A percentile compares a stretch with the other conserved stretches of the same genome.
These are phyloP conservation scores for Patella vulgata DNA, from an alignment of 1,140 invertebrate species.

Conservation along the genomic window DNA sequence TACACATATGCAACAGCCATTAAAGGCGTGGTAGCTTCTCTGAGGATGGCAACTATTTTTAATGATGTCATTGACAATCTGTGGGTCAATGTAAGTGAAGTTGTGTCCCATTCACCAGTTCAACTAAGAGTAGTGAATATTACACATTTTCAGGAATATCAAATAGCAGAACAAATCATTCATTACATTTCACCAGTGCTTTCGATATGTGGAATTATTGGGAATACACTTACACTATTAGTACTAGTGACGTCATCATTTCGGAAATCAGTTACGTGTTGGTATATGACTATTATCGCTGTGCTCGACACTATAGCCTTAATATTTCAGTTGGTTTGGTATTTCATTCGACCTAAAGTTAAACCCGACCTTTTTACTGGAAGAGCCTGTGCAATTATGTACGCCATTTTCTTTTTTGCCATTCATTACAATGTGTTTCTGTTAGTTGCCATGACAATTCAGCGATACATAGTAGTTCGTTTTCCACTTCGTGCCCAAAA, in stretches of 20 bases:
- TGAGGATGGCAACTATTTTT: too few species aligned
- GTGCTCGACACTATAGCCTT: neutral
- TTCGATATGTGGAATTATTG: too few species aligned
- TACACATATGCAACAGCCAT: too few species aligned
- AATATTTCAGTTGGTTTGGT: conserved; percentile 1
- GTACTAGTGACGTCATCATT: neutral
- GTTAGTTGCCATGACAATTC: neutral
- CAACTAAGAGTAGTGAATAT: too few species aligned
- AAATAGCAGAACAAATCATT: too few species aligned
- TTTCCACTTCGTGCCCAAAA: neutral
- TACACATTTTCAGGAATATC: too few species aligned
- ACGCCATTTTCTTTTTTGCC: neutral
- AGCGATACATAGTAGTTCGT: neutral
- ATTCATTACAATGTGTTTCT: conserved; percentile 4
- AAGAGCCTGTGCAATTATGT: neutral
- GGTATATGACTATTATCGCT: neutral
- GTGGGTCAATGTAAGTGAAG: too few species aligned
- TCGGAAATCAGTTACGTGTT: neutral
- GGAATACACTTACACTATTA: neutral
- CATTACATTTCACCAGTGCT: too few species aligned
- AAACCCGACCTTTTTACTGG: neutral
- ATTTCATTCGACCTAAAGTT: neutral
- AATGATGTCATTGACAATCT: too few species aligned
- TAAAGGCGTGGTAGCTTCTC: too few species aligned
- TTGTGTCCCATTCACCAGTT: too few species aligned